Percentiles rank a stretch among this genome's conserved stretches.
These are phyloP conservation scores for Deroptyus accipitrinus DNA, from an alignment of 2,113 vertebrate species.

Conservation along the genomic window DNA sequence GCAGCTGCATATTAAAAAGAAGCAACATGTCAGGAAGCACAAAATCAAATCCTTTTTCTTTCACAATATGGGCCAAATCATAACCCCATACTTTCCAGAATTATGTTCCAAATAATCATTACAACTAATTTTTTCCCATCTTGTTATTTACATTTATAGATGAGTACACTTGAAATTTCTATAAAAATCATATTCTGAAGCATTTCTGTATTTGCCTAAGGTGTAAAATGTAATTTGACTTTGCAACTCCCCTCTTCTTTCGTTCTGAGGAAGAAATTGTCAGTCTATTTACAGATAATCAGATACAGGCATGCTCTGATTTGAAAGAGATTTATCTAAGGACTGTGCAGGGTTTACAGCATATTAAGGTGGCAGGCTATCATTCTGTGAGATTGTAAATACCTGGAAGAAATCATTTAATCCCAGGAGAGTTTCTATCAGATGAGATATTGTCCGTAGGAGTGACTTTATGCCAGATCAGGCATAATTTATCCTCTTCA, in stretches of 20 bases:
- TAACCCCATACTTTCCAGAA: not conserved
- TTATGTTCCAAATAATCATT: not conserved
- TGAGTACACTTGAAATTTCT: not conserved
- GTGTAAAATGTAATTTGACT: not conserved
- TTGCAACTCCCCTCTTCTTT: not conserved
- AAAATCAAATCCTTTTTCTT: not conserved
- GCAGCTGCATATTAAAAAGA: not conserved
- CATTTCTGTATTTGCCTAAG: not conserved
- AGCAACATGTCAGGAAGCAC: not conserved
- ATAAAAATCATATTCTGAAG: not conserved
- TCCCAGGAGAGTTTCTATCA: constrained; percentile 9
- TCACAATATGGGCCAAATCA: not conserved
- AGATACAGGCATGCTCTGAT: not conserved
- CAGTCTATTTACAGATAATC: constrained; percentile 18
- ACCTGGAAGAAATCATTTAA: constrained; percentile 26
- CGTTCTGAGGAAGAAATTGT: not conserved
- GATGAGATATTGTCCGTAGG: constrained; percentile 1
- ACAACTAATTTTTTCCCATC: not conserved
- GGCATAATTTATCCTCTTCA: not conserved
- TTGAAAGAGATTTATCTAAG: constrained; percentile 5
- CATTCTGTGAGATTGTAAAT: not conserved
- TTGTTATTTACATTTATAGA: not conserved
- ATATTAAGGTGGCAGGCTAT: not conserved
- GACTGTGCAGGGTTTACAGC: not conserved
- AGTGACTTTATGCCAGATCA: constrained; percentile 2